Conservation (phyloP, 2,888 invertebrate genomes). For the Drosophila subquinaria region DNA sequence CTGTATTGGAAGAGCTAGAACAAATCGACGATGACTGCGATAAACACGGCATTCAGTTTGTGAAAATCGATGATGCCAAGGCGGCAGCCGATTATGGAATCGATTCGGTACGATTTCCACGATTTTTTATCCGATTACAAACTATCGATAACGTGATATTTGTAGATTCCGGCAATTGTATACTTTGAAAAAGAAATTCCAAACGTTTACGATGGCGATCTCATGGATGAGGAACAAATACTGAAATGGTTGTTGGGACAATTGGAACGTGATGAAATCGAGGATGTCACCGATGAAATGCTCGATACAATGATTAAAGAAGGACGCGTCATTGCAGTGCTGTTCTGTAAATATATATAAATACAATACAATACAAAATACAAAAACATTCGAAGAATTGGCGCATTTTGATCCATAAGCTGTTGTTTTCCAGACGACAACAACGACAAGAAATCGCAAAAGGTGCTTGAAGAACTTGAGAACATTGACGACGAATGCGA, state of each 20-base stretch:
- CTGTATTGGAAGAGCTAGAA: constrained; percentile 93
- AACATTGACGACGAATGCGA: constrained; percentile 98
- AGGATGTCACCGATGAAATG: constrained; percentile 98
- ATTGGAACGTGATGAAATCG: constrained; percentile 96
- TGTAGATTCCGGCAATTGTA: constrained; percentile 91
- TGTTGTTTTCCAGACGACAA: constrained; percentile 90
- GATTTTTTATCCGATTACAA: background rate
- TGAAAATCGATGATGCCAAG: constrained; percentile 94
- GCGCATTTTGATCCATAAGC: constrained; percentile 45
- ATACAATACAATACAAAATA: constrained; percentile 1
- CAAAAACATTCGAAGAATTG: constrained; percentile 2
- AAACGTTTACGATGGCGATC: constrained; percentile 96
- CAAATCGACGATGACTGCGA: constrained; percentile 98
- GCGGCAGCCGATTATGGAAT: constrained; percentile 95
- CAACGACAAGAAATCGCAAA: constrained; percentile 94
- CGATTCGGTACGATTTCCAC: constrained; percentile 86
- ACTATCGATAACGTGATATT: constrained; percentile 19
- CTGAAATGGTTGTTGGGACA: constrained; percentile 95
- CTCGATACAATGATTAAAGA: constrained; percentile 95
- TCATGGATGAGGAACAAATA: constrained; percentile 95
- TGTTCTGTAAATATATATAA: constrained; percentile 91
- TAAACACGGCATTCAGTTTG: constrained; percentile 96
- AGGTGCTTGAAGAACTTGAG: constrained; percentile 94
- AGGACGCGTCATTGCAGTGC: constrained; percentile 94
- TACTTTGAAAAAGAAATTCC: constrained; percentile 97